A percentile compares a stretch with the other conserved stretches of the same genome.
phyloP scores from a whole-genome alignment of 2,888 invertebrate genomes.

The Andrena hattorfiana region DNA sequence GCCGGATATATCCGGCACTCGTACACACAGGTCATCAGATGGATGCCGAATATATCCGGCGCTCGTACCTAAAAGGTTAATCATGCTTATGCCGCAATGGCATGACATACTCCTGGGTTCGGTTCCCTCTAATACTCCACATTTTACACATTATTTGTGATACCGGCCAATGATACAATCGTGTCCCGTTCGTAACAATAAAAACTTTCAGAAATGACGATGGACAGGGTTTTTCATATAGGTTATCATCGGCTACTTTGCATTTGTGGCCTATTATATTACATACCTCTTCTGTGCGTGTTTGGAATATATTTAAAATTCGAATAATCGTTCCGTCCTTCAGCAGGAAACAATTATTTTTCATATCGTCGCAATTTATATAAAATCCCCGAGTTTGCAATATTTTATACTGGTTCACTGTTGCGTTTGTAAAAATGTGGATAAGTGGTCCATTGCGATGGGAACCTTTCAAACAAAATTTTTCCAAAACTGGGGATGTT shows the following conservation, averaged over 20 bases:
- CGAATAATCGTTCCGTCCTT: background rate
- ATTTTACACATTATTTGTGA: no score
- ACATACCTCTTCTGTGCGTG: background rate
- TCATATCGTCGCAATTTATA: background rate
- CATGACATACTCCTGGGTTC: no score
- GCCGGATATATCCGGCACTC: no score
- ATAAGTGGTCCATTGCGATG: background rate
- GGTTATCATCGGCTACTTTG: background rate
- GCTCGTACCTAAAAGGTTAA: no score
- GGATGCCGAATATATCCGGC: no score
- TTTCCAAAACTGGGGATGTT: constrained; percentile 3
- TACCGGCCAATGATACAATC: no score
- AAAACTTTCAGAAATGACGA: background rate
- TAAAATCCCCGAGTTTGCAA: background rate
- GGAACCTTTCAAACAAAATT: background rate
- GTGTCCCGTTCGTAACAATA: constrained; percentile 2
- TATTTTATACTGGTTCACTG: background rate
- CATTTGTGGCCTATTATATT: background rate
- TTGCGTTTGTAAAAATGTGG: background rate
- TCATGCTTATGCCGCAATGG: no score
- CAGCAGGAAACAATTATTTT: background rate
- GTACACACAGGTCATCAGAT: no score
- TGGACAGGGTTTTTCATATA: constrained; percentile 1
- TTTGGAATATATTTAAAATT: constrained; percentile 1
- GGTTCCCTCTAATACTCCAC: no score